phyloP scores from a whole-genome alignment of 35 echinoderm and acorn worm species.

The Ophioderma brevispina region DNA sequence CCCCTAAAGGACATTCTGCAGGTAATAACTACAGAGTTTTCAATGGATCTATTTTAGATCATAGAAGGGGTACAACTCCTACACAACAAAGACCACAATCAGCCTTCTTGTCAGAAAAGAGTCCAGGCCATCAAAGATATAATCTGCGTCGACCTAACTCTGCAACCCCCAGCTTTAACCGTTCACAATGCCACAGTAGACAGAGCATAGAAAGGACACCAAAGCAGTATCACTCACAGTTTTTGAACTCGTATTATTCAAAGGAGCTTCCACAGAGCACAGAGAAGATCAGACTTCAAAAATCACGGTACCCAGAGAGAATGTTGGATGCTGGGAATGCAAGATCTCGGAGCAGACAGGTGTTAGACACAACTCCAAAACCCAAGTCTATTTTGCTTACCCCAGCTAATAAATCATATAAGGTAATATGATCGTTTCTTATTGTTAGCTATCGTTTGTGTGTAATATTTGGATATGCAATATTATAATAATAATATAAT shows the following conservation, averaged over 20 bases:
- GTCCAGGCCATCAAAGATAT: neutral
- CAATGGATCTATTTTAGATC: neutral
- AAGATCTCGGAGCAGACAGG: neutral
- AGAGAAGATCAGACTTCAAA: neutral
- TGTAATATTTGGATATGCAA: too few relatives aligned
- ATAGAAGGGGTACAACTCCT: neutral
- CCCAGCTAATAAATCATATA: slow-evolving; percentile 39
- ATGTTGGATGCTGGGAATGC: slow-evolving; percentile 46
- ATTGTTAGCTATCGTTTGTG: neutral
- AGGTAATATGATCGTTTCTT: slow-evolving; percentile 30
- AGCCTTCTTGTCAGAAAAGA: neutral
- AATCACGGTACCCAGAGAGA: slow-evolving; percentile 21
- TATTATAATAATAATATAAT: too few relatives aligned
- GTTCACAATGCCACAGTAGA: neutral
- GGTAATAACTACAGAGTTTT: neutral
- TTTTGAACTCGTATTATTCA: neutral
- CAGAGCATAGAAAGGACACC: neutral
- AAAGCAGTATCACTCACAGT: neutral
- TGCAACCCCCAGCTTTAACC: neutral
- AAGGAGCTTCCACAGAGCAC: neutral
- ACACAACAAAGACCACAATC: neutral
- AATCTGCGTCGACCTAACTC: neutral
- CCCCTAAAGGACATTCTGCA: neutral
- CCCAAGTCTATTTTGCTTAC: slow-evolving; percentile 83
- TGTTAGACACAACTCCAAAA: slow-evolving; percentile 34